Evolutionary conservation across 2,113 vertebrate species (phyloP).

Genomic region (Phylloscopus trochilus): DNA sequence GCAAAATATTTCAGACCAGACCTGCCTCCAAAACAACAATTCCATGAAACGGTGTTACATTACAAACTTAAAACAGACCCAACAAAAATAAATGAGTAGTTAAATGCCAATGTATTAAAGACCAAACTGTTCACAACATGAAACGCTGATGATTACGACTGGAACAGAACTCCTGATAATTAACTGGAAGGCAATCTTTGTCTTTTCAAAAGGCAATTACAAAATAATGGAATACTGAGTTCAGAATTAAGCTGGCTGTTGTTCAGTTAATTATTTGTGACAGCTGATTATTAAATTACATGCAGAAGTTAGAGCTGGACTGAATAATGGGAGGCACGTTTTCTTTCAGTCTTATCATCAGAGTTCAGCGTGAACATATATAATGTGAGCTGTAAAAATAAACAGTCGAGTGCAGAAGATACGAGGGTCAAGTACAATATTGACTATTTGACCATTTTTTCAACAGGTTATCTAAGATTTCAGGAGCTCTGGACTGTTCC

Average conservation of each 20-base stretch:
- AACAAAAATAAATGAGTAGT: slow-evolving; percentile 67
- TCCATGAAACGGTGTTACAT: slow-evolving; percentile 19
- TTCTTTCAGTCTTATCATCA: slow-evolving; percentile 64
- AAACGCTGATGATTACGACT: slow-evolving; percentile 62
- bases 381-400: slow-evolving; percentile 51
- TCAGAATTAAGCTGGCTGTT: neutral
- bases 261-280: slow-evolving; percentile 27
- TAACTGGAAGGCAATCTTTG: slow-evolving; percentile 31
- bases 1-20: neutral
- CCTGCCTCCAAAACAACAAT: neutral
- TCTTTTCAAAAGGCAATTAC: neutral
- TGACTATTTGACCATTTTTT: slow-evolving; percentile 75
- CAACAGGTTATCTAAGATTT: slow-evolving; percentile 43
- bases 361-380: slow-evolving; percentile 68
- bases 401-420: slow-evolving; percentile 74
- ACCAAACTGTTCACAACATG: slow-evolving; percentile 59
- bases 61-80: slow-evolving; percentile 64
- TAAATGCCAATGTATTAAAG: slow-evolving; percentile 59
- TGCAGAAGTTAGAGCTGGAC: slow-evolving; percentile 20
- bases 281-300: neutral
- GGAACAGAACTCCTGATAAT: slow-evolving; percentile 37
- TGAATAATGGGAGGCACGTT: neutral
- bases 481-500: neutral
- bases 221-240: neutral
- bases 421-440: slow-evolving; percentile 84